Conservation (phyloP, 2,888 invertebrate species). For the Masnerella sp. region DNA sequence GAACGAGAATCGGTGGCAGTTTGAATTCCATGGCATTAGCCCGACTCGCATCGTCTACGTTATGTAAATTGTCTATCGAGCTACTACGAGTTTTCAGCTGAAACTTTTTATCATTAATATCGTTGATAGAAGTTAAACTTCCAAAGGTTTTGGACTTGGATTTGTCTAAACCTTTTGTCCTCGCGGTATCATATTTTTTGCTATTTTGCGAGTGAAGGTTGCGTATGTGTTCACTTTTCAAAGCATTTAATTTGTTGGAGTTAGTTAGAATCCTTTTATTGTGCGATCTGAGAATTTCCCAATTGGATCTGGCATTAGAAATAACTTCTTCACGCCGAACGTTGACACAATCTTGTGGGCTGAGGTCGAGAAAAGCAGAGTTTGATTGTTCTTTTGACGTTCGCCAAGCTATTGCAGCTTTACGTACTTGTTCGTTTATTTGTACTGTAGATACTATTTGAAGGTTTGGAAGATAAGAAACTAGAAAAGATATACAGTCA, state of each 20-base stretch:
- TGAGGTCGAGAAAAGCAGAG: constrained; percentile 83
- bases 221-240: constrained; percentile 65
- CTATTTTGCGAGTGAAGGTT: constrained; percentile 67
- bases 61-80: constrained; percentile 70
- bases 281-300: constrained; percentile 88
- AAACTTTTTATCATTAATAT: constrained; percentile 68
- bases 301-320: constrained; percentile 91
- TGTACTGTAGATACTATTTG: constrained; percentile 87
- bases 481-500: constrained; percentile 89
- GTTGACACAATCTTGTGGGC: constrained; percentile 80
- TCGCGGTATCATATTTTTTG: constrained; percentile 65
- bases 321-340: constrained; percentile 90
- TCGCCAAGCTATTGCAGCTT: constrained; percentile 89
- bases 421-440: constrained; percentile 87
- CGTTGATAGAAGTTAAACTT: constrained; percentile 72
- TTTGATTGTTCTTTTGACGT: constrained; percentile 87
- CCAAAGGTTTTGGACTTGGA: constrained; percentile 70
- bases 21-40: constrained; percentile 75
- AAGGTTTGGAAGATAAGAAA: constrained; percentile 87
- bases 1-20: constrained; percentile 85
- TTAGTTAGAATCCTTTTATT: constrained; percentile 80
- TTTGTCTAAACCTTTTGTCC: constrained; percentile 67
- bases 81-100: constrained; percentile 70
- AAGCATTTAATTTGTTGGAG: constrained; percentile 62
- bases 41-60: constrained; percentile 61